Evolutionary conservation across 2,113 vertebrate genomes (phyloP), one percentile per base, ranked within the genome.

Genomic region (Gadus macrocephalus): DNA sequence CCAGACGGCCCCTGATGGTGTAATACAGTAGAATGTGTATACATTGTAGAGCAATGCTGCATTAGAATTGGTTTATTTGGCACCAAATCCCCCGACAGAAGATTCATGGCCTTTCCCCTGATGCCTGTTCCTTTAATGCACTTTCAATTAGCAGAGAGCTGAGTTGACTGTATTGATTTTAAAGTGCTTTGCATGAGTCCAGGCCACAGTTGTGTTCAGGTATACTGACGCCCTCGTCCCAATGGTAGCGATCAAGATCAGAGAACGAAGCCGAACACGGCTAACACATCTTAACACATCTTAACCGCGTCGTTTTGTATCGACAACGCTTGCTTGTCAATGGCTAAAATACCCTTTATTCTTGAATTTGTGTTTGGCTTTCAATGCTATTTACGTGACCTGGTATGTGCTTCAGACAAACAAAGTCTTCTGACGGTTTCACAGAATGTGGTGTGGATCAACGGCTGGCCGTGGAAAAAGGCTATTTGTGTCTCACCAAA

Each of bases 1-100:
- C 97, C 97, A 62, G 85, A 91, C 59, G 93, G 93, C 78, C 97
- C 97, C 97, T 99, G 80, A 55, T 58, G 66, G 74, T 15, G 86
- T 27, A 22, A 59, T 71, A 56, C 68, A 31, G 59, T 27, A 28
- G n/a, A 15, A 0, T 27, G 19, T 27, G 53, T 16, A 6, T 78
- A 79, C 77, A 79, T 71, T 15, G 62, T n/a, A 70, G 35, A 68
- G 68, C 74, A 68, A 69, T 65, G 17, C 17, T 55, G 2, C 17
- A 78, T 77, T 68, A 71, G 62, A 73, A 83, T 77, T 49, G 12
- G 77, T 81, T 77, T 72, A 67, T 76, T 71, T 66, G 75, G 71
- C 68, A 75, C 70, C 73, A 58, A 67, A 59, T 81, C 78, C 77
- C 69, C 72, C 68, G 20, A 74, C 5, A 49, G 42, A 68, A 78